Conservation (phyloP, 2,888 invertebrate species). For the Diaperis boleti region DNA sequence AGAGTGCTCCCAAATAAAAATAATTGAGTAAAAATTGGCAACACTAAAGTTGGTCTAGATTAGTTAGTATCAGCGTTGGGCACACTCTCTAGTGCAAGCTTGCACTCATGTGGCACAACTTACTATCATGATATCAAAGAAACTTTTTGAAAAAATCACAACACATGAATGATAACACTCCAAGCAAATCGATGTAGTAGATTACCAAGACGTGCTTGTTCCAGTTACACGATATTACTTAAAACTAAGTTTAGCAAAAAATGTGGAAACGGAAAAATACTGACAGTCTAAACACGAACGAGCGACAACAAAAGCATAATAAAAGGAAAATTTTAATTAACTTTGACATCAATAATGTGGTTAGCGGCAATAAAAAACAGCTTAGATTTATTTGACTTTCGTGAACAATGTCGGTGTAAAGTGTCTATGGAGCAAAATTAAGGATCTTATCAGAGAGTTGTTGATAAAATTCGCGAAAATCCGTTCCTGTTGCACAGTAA, state of each 20-base stretch:
- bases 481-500: constrained; percentile 16
- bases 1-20: background rate
- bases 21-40: too few relatives aligned
- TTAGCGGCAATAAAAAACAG: constrained; percentile 21
- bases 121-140: too few relatives aligned
- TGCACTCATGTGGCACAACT: too few relatives aligned
- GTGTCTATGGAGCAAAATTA: constrained; percentile 15
- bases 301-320: constrained; percentile 21
- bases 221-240: too few relatives aligned
- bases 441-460: constrained; percentile 6
- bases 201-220: too few relatives aligned
- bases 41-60: too few relatives aligned
- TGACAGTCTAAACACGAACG: background rate
- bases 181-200: too few relatives aligned
- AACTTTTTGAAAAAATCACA: too few relatives aligned
- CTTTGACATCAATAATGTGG: constrained; percentile 18
- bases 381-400: constrained; percentile 1
- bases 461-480: constrained; percentile 15
- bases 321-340: constrained; percentile 20
- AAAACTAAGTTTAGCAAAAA: too few relatives aligned
- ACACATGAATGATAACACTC: too few relatives aligned
- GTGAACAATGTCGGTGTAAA: constrained; percentile 1
- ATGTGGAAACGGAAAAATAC: constrained; percentile 19
- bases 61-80: too few relatives aligned
- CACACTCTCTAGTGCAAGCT: too few relatives aligned